Evolutionary conservation across 2,113 vertebrate species (phyloP).

Genomic region (Lepus europaeus): DNA sequence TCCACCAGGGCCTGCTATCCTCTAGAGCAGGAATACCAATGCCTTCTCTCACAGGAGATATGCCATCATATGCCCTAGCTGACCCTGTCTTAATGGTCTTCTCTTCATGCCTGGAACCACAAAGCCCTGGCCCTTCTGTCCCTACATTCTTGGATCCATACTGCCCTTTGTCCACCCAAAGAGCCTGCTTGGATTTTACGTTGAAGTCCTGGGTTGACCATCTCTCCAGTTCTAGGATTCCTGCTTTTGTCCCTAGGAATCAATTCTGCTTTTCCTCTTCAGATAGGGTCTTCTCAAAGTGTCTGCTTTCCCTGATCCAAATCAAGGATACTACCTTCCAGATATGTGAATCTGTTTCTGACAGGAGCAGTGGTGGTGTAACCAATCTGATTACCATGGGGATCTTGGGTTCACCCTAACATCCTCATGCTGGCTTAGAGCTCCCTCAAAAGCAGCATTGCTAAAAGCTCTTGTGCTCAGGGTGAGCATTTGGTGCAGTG

Average conservation of each 20-base stretch:
- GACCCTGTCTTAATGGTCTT: neutral
- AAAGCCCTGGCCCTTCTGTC: neutral
- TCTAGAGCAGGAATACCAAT: neutral
- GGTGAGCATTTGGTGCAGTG: too few relatives aligned
- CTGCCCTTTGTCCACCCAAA: too few relatives aligned
- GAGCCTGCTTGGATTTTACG: neutral
- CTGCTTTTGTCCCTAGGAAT: slow-evolving; percentile 6
- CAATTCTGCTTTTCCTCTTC: slow-evolving; percentile 1
- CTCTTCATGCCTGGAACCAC: neutral
- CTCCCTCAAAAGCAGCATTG: neutral
- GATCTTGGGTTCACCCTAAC: neutral
- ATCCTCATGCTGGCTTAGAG: neutral
- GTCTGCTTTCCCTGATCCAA: neutral
- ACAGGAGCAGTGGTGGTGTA: neutral
- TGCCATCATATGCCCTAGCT: neutral
- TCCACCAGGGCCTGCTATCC: neutral
- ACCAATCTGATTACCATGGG: neutral
- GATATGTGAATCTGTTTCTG: neutral
- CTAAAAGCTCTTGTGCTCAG: neutral
- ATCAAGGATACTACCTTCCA: neutral
- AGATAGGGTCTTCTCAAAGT: neutral
- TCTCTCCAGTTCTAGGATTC: neutral
- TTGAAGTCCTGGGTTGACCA: neutral
- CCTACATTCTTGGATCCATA: neutral
- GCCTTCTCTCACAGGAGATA: neutral